Conservation (phyloP, 1,140 invertebrate genomes). For the Vollenhovia emeryi region DNA sequence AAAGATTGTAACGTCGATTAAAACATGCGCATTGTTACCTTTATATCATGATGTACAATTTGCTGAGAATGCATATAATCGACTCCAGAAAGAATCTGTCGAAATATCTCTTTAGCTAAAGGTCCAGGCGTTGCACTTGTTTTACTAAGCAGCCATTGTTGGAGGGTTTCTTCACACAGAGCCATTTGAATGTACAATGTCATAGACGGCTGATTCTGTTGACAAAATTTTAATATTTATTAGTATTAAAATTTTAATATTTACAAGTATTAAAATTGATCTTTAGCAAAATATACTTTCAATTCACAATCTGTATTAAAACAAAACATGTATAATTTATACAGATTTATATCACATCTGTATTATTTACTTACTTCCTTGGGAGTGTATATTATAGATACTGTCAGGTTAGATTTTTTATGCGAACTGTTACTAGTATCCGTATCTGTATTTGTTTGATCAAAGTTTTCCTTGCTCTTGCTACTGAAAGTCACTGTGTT, state of each 20-base stretch:
- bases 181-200: constrained; percentile 94
- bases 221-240: no score
- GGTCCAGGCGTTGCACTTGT: constrained; percentile 82
- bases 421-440: constrained; percentile 35
- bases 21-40: constrained; percentile 81
- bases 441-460: constrained; percentile 34
- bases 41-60: constrained; percentile 94
- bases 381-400: constrained; percentile 75
- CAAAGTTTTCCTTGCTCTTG: no score
- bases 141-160: constrained; percentile 89
- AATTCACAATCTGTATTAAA: background rate
- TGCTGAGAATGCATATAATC: constrained; percentile 92
- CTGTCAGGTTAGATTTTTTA: no score
- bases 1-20: background rate
- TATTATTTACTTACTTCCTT: constrained; percentile 58
- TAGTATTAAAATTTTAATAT: no score
- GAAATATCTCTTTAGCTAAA: constrained; percentile 87
- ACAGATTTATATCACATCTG: background rate
- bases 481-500: no score
- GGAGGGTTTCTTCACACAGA: constrained; percentile 90
- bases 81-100: constrained; percentile 90
- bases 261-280: constrained; percentile 45
- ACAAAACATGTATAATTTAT: background rate
- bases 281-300: constrained; percentile 1
- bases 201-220: constrained; percentile 86